Conservation (phyloP, 2,113 vertebrate species). For the Macroglossus sobrinus region DNA sequence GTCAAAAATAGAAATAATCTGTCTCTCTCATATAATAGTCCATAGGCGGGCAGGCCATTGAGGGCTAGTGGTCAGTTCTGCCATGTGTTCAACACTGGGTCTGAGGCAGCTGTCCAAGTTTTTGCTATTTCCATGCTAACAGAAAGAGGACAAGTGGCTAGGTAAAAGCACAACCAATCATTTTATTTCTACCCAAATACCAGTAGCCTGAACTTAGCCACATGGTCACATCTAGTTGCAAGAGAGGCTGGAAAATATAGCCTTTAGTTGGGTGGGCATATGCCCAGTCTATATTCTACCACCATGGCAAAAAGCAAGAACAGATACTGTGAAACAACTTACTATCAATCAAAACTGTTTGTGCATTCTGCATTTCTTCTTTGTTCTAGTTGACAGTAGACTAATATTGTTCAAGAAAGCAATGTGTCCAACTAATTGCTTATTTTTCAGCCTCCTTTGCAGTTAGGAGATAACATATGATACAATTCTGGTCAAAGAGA, state of each 20-base stretch:
- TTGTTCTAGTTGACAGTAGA: not conserved
- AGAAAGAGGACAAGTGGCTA: not conserved
- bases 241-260: not conserved
- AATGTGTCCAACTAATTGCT: not conserved
- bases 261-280: no score
- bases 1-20: not conserved
- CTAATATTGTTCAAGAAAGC: not conserved
- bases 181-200: not conserved
- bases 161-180: not conserved
- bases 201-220: not conserved
- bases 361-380: not conserved
- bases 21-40: not conserved
- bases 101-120: not conserved
- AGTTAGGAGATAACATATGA: not conserved
- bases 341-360: not conserved
- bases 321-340: not conserved
- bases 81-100: not conserved
- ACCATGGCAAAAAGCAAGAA: not conserved
- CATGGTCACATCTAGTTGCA: not conserved
- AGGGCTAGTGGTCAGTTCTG: not conserved
- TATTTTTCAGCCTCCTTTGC: not conserved
- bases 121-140: not conserved
- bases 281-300: not conserved
- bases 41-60: not conserved
- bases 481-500: not conserved